A percentile compares a stretch with the other conserved stretches of the same genome.
Conservation (phyloP, 2,113 vertebrate genomes). For the Scomber scombrus region DNA sequence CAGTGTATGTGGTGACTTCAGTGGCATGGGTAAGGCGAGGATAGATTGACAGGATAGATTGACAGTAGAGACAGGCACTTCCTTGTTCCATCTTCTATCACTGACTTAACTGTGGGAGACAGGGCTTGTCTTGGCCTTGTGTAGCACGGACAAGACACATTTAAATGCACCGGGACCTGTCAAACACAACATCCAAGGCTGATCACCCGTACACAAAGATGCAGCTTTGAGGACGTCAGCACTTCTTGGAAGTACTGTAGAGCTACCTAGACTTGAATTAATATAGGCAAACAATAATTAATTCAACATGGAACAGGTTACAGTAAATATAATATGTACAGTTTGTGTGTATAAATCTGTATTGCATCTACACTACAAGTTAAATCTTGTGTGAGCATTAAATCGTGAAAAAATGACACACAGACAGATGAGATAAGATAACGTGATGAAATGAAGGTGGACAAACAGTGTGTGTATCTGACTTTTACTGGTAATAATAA, state of each 20-base stretch:
- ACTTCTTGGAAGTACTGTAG: constrained; percentile 10
- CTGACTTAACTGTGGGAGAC: constrained; percentile 57
- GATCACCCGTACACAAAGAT: constrained; percentile 1
- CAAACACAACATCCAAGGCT: constrained; percentile 55
- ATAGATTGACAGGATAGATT: constrained; percentile 60
- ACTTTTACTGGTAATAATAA: constrained; percentile 28
- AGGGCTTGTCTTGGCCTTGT: constrained; percentile 56
- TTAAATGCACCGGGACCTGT: constrained; percentile 60
- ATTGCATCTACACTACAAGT: not conserved
- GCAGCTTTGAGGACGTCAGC: constrained; percentile 39
- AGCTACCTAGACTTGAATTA: not conserved
- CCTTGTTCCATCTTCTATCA: constrained; percentile 59
- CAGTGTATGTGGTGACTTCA: constrained; percentile 15
- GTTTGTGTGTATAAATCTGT: not conserved
- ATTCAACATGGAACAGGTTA: not conserved
- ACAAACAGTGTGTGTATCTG: constrained; percentile 11
- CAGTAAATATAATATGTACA: not conserved
- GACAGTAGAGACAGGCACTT: constrained; percentile 67
- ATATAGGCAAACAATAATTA: not conserved
- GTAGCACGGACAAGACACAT: constrained; percentile 58
- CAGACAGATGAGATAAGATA: constrained; percentile 3
- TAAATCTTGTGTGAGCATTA: not conserved
- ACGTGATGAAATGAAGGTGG: constrained; percentile 13
- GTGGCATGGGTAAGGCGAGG: constrained; percentile 15
- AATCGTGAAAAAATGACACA: not conserved